Percentiles rank a stretch among this genome's conserved stretches.
phyloP scores from a whole-genome alignment of 2,113 vertebrate genomes.

The Burhinus oedicnemus region DNA sequence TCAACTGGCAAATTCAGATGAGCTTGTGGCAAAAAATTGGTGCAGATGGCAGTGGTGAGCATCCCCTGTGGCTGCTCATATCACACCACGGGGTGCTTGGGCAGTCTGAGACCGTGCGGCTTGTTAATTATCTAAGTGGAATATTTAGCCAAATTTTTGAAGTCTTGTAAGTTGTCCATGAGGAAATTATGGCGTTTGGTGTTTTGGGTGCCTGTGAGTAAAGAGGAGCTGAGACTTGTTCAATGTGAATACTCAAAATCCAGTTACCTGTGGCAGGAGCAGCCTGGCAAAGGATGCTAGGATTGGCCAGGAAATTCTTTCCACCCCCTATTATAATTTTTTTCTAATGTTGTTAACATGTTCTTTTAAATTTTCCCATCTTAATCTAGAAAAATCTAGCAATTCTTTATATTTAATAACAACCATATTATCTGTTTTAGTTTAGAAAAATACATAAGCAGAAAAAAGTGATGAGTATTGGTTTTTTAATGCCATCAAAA shows the following conservation, averaged over 20 bases:
- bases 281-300: accelerated
- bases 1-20: neutral
- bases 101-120: accelerated
- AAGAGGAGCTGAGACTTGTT: neutral
- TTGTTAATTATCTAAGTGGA: accelerated
- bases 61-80: too few relatives aligned
- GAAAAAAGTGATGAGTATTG: accelerated
- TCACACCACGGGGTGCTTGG: accelerated
- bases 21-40: neutral
- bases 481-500: neutral
- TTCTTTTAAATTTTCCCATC: neutral
- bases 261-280: neutral
- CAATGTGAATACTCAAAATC: neutral
- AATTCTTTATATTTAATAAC: neutral
- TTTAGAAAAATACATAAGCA: neutral
- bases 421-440: neutral
- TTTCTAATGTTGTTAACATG: neutral
- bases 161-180: accelerated
- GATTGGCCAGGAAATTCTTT: neutral
- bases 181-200: neutral
- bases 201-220: neutral
- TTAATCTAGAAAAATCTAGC: neutral
- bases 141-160: neutral
- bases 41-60: neutral
- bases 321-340: neutral